phyloP scores from a whole-genome alignment of 2,888 invertebrate genomes.

The Acronicta leporina region DNA sequence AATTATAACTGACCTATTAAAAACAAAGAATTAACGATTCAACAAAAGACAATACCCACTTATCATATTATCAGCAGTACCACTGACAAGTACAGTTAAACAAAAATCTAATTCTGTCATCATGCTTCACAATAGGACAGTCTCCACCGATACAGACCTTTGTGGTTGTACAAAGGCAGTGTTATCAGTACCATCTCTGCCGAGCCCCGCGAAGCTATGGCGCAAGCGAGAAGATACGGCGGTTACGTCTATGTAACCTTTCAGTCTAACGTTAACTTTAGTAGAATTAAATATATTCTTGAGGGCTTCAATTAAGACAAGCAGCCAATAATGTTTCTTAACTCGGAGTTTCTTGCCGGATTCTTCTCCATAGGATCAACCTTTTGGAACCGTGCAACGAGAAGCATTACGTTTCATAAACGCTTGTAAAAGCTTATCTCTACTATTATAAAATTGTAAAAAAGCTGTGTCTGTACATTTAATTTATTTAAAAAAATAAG shows the following conservation, averaged over 20 bases:
- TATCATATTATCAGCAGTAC: conserved; percentile 29
- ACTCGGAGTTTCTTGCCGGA: too few relatives aligned
- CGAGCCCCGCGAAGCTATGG: conserved; percentile 51
- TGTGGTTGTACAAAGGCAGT: conserved; percentile 74
- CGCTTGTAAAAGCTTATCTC: too few relatives aligned
- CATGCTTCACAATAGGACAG: conserved; percentile 63
- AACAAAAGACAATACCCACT: conserved; percentile 24
- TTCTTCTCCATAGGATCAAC: too few relatives aligned
- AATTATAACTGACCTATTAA: conserved; percentile 10
- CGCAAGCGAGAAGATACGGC: conserved; percentile 52
- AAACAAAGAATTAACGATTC: conserved; percentile 18
- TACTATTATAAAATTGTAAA: too few relatives aligned
- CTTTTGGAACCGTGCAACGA: too few relatives aligned
- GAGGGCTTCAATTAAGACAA: too few relatives aligned
- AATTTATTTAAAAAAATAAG: too few relatives aligned
- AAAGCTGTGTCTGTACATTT: too few relatives aligned
- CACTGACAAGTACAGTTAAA: conserved; percentile 47
- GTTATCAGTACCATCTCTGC: conserved; percentile 74
- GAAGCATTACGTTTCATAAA: too few relatives aligned
- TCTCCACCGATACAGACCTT: conserved; percentile 76
- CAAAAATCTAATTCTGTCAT: conserved; percentile 62
- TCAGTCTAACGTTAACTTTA: too few relatives aligned
- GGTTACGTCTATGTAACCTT: neutral
- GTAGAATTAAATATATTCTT: too few relatives aligned
- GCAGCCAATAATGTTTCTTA: too few relatives aligned